Conservation (phyloP, 2,888 invertebrate species). For the Xanthorhoe designata region DNA sequence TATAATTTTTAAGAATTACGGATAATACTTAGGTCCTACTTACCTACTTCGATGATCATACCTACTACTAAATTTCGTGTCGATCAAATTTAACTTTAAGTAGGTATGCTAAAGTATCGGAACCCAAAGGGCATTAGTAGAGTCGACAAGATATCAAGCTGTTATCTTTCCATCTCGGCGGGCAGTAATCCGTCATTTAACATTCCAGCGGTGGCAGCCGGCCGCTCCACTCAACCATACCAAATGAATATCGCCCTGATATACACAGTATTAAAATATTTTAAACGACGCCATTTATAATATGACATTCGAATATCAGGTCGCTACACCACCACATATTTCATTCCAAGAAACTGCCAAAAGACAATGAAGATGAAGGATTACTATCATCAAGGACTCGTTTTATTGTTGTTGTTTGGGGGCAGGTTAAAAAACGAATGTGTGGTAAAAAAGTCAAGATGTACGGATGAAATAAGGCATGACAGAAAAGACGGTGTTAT, state of each 20-base stretch:
- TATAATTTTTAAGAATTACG: no score
- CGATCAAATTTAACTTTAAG: neutral
- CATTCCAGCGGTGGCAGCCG: slow-evolving; percentile 81
- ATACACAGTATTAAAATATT: slow-evolving; percentile 84
- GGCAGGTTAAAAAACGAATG: slow-evolving; percentile 73
- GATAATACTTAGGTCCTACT: no score
- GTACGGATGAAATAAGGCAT: slow-evolving; percentile 78
- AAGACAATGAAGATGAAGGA: slow-evolving; percentile 85
- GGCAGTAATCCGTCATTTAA: slow-evolving; percentile 84
- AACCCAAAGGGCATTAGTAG: slow-evolving; percentile 61
- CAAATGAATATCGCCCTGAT: slow-evolving; percentile 84
- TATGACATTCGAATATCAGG: slow-evolving; percentile 82
- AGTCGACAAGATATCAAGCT: slow-evolving; percentile 67
- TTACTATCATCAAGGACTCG: slow-evolving; percentile 82
- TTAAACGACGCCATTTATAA: slow-evolving; percentile 85
- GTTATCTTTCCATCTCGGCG: slow-evolving; percentile 79
- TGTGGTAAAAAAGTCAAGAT: slow-evolving; percentile 77
- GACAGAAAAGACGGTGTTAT: slow-evolving; percentile 82
- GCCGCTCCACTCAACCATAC: slow-evolving; percentile 81
- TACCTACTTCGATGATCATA: no score
- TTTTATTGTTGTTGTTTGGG: slow-evolving; percentile 81
- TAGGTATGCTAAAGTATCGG: slow-evolving; percentile 17
- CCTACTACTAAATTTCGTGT: neutral
- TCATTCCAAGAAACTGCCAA: slow-evolving; percentile 85
- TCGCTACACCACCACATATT: slow-evolving; percentile 80